phyloP scores from a whole-genome alignment of 2,888 invertebrate species.

The Ennomos quercinarius region DNA sequence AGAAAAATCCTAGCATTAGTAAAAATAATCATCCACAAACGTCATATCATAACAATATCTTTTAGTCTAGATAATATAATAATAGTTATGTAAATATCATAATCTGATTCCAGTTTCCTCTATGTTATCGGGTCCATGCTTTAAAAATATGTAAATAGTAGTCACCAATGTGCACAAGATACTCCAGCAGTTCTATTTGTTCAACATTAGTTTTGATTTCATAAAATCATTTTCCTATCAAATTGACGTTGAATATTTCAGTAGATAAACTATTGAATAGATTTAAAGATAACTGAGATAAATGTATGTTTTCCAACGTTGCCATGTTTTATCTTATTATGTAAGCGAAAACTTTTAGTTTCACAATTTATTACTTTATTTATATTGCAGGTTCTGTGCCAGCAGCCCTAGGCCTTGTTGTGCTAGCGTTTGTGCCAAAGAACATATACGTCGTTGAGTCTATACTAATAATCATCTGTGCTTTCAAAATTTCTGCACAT shows the following conservation, averaged over 20 bases:
- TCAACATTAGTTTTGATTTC: background rate
- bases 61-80: too few species aligned
- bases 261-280: constrained; percentile 1
- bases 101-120: constrained; percentile 4
- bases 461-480: constrained; percentile 86
- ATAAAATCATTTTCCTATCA: background rate
- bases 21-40: too few species aligned
- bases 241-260: background rate
- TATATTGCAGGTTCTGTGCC: constrained; percentile 76
- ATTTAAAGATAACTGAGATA: background rate
- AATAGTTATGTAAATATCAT: background rate
- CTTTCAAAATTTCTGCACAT: constrained; percentile 86
- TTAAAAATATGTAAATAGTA: too few species aligned
- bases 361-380: background rate
- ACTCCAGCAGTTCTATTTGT: too few species aligned
- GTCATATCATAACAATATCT: too few species aligned
- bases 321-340: too few species aligned
- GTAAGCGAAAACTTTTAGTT: too few species aligned
- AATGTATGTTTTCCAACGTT: too few species aligned
- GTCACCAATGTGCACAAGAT: too few species aligned
- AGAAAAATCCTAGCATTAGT: too few species aligned
- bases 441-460: constrained; percentile 81
- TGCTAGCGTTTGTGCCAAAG: constrained; percentile 81
- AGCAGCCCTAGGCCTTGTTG: constrained; percentile 84
- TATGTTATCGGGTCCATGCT: too few species aligned